Base-by-base conservation (phyloP, 2,113 vertebrate species). In the Hippopotamus amphibius region DNA sequence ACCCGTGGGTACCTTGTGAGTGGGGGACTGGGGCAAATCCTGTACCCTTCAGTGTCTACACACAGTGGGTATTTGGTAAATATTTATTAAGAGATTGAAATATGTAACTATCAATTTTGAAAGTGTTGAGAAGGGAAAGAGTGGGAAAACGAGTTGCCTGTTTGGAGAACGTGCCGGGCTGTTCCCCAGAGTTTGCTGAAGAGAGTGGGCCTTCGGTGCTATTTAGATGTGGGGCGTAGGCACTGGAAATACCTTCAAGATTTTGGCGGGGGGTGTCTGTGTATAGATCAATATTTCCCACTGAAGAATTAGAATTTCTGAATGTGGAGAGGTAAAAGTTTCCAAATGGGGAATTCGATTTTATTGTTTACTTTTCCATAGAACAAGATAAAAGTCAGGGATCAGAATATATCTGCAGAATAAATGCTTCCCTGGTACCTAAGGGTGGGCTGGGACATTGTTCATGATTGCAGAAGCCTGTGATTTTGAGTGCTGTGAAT, bases 81-180 rank as follows among this genome's bases (percentile, higher is more conserved):
- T 77, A 88, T 74, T 96, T 72, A 65, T n/a, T 66, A 81, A 65
- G 17, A 57, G 53, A 86, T 84, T 43, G 65, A 81, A 92, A 88
- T 69, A 80, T 15, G 48, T 48, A 88, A 77, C 41, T 88, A 57
- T 79, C 24, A 33, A 74, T 86, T 71, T 95, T 86, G 59, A 37
- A 95, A 96, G 80, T 24, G 7, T 53, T 92, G 57, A 46, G 59
- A 71, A 65, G 79, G 53, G 48, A 48, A 66, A 83, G 85, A 90
- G n/a, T 30, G 41, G 48, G 82, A 68, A 85, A 88, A 50, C 15
- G n/a, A 28, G 24, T 76, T 63, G 28, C 7, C 30, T 72, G 22
- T 50, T 50, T 65, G 69, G 76, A 53, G 81, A 55, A 86, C 61
- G 41, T 46, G 37, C 30, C 43, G 82, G 84, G n/a, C 10, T 65